phyloP scores from a whole-genome alignment of 2,888 invertebrate genomes.

The Schizaphis graminum region DNA sequence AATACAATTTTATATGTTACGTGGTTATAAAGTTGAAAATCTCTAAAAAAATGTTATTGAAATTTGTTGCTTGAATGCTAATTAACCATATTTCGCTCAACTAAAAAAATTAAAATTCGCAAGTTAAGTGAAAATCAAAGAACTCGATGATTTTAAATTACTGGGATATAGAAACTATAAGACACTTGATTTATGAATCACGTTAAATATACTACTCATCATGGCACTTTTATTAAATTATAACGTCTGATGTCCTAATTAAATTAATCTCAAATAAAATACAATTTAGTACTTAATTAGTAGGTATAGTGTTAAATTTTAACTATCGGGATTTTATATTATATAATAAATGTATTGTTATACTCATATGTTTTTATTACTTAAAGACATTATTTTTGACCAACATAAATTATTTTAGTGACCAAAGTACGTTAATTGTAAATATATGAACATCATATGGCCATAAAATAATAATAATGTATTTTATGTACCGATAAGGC shows the following conservation, averaged over 20 bases:
- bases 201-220: background rate
- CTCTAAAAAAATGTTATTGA: background rate
- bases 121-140: background rate
- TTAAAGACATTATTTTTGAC: background rate
- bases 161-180: background rate
- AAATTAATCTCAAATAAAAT: constrained; percentile 4
- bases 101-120: background rate
- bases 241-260: background rate
- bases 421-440: background rate
- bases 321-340: background rate
- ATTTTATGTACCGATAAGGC: no score
- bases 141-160: background rate
- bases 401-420: background rate
- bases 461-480: background rate
- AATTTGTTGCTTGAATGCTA: background rate
- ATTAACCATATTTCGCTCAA: background rate
- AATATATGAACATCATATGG: background rate
- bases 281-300: background rate
- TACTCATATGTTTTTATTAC: background rate
- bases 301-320: background rate
- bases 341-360: background rate
- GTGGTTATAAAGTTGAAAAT: background rate
- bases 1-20: background rate
- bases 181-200: background rate
- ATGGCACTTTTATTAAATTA: background rate